phyloP scores from a whole-genome alignment of 2,888 invertebrate genomes.

The Onthophagus sagittarius region DNA sequence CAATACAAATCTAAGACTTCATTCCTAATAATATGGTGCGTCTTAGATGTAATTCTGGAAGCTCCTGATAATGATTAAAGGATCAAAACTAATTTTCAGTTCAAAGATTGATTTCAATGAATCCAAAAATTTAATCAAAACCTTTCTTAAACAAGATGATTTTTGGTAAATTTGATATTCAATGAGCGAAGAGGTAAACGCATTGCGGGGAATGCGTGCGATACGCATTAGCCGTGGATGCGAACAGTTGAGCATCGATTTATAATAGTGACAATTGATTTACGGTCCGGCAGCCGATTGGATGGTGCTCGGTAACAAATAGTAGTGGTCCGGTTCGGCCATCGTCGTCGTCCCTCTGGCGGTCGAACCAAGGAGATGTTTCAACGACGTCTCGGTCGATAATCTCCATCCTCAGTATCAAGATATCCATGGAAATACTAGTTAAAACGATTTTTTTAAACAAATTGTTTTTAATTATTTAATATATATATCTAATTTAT shows the following conservation, averaged over 20 bases:
- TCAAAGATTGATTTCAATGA: too few relatives aligned
- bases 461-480: too few relatives aligned
- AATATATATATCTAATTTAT: too few relatives aligned
- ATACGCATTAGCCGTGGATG: slow-evolving; percentile 47
- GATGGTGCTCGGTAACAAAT: slow-evolving; percentile 41
- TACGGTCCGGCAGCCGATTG: slow-evolving; percentile 45
- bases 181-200: slow-evolving; percentile 43
- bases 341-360: background rate
- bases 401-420: background rate
- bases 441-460: too few relatives aligned
- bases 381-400: background rate
- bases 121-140: too few relatives aligned
- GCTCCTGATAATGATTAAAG: too few relatives aligned
- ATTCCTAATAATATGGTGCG: too few relatives aligned
- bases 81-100: too few relatives aligned
- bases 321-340: slow-evolving; percentile 23
- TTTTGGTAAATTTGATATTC: background rate
- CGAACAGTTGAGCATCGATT: slow-evolving; percentile 49
- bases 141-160: background rate
- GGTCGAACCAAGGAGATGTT: background rate
- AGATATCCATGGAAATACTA: too few relatives aligned
- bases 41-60: too few relatives aligned
- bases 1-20: too few relatives aligned
- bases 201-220: slow-evolving; percentile 48
- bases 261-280: slow-evolving; percentile 51